Evolutionary conservation across 2,888 invertebrate genomes (phyloP).

Genomic region (Amphipyra tragopoginis): DNA sequence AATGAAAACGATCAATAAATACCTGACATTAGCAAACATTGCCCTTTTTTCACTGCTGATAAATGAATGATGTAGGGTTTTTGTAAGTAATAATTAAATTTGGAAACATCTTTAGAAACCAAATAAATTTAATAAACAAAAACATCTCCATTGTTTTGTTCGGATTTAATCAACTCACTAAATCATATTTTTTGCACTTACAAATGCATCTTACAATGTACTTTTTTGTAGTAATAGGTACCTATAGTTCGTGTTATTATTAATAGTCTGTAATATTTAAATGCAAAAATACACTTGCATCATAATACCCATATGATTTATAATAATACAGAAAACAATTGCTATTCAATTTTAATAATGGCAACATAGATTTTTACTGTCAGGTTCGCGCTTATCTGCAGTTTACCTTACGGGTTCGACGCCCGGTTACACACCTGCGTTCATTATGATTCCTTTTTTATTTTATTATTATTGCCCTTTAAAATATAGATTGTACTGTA

Average conservation of each 20-base stretch:
- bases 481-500: constrained; percentile 7
- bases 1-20: too few species aligned
- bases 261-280: too few species aligned
- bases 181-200: too few species aligned
- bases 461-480: constrained; percentile 39
- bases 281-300: too few species aligned
- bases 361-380: constrained; percentile 26
- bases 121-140: not conserved
- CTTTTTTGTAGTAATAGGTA: too few species aligned
- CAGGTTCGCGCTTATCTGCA: constrained; percentile 18
- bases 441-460: constrained; percentile 29
- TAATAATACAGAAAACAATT: constrained; percentile 12
- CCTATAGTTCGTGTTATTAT: too few species aligned
- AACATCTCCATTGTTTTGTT: too few species aligned
- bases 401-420: constrained; percentile 47
- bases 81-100: not conserved
- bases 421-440: constrained; percentile 40
- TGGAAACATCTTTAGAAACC: not conserved
- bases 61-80: not conserved
- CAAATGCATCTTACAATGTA: too few species aligned
- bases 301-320: not conserved
- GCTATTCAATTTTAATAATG: constrained; percentile 2
- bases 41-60: not conserved
- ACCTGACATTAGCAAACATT: not conserved
- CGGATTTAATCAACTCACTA: too few species aligned